phyloP scores from a whole-genome alignment of 1,140 invertebrate genomes.

The Zaprionus vittiger region DNA sequence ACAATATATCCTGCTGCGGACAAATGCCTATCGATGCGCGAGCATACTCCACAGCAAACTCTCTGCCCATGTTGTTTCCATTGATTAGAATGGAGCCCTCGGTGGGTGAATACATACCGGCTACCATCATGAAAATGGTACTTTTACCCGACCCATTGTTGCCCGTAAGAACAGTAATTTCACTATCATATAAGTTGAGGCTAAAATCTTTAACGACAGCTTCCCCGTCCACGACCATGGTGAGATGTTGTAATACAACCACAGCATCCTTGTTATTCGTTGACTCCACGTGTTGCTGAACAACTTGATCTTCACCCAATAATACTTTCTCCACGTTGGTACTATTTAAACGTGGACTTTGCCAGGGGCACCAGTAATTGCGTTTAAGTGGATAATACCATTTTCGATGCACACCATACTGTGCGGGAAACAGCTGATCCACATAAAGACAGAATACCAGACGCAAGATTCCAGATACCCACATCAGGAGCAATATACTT shows the following conservation, averaged over 20 bases:
- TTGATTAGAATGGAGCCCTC: constrained; percentile 88
- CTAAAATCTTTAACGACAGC: constrained; percentile 89
- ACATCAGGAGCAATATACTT: constrained; percentile 84
- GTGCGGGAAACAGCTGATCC: constrained; percentile 89
- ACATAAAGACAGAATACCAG: constrained; percentile 89
- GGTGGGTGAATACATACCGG: constrained; percentile 88
- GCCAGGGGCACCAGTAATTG: constrained; percentile 84
- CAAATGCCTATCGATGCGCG: constrained; percentile 89
- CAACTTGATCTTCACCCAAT: too few species aligned
- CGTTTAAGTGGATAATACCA: constrained; percentile 90
- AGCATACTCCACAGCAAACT: not conserved
- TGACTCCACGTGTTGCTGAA: constrained; percentile 17
- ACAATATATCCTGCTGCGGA: constrained; percentile 96
- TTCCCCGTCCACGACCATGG: constrained; percentile 85
- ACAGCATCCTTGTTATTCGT: constrained; percentile 1
- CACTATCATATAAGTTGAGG: constrained; percentile 89
- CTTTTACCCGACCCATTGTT: constrained; percentile 86
- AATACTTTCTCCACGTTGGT: not conserved
- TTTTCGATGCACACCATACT: constrained; percentile 87
- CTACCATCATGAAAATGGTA: constrained; percentile 88
- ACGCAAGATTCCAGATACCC: constrained; percentile 87
- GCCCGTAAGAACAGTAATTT: constrained; percentile 91
- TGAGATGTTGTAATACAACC: constrained; percentile 81
- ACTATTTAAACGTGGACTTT: not conserved
- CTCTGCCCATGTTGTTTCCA: constrained; percentile 87